Base-by-base conservation (phyloP, 2,888 invertebrate genomes). In the Conchocele bisecta region DNA sequence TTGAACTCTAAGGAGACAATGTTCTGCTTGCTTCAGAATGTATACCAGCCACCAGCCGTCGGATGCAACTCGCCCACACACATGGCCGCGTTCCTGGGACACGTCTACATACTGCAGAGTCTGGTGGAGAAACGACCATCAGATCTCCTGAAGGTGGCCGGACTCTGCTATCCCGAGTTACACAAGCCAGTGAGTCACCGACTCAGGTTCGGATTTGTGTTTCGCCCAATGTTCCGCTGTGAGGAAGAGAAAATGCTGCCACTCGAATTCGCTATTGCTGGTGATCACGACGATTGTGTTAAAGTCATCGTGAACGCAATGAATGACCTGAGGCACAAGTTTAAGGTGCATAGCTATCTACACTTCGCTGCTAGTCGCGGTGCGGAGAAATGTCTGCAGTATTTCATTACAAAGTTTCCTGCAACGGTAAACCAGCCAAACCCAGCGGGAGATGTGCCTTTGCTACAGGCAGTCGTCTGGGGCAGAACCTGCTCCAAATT, bases 121-220 rank as follows among this genome's bases (percentile, higher is more conserved):
- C 89, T 95, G 35, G 86, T 95, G 57, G 94, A 94, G 82, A 93
- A 94, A 90, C 95, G 95, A 24, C 95, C 94, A 6, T 93, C 94
- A 75, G 93, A 94, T 17, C 94, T 95, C 89, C 93, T 94, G 0
- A 95, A 95, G 87, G 42, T 56, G 17, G 94, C 94, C 0, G 92
- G 95, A 22, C 94, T 95, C 94, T 95, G 95, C 87, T 95, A 94
- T 92, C 95, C 95, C 0, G 94, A 94, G 9, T 93, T 94, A 5
- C 95, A 95, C 86, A 94, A 81, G 22, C 86, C 87, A 0, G 60
- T 84, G 20, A 48, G 60, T 24, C 73, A 69, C 44, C 60, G 81
- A 31, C 73, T 76, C 15, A 79, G 82, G 57, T 83, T 89, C 74
- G 83, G 86, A 59, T 71, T 86, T 74, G 65, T 88, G 68, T 81